Conservation (phyloP, 2,888 invertebrate species). For the Celastrina argiolus region DNA sequence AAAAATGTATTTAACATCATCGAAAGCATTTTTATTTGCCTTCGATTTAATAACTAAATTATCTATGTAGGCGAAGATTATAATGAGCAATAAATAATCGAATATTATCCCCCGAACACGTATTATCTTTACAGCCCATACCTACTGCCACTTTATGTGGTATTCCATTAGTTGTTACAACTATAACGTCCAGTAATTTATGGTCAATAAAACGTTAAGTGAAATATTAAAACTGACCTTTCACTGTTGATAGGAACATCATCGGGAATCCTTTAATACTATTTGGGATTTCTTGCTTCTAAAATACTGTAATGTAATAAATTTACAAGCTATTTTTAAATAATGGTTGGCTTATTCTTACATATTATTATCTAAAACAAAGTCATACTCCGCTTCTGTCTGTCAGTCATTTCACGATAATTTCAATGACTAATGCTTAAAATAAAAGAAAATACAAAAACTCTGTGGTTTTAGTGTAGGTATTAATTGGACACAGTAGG, state of each 20-base stretch:
- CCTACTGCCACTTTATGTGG: background rate
- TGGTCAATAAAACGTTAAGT: constrained; percentile 3
- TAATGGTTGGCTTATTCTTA: too few species aligned
- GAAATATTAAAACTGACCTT: constrained; percentile 6
- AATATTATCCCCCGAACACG: background rate
- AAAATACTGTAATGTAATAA: too few species aligned
- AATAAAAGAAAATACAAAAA: too few species aligned
- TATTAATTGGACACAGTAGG: too few species aligned
- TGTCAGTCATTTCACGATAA: too few species aligned
- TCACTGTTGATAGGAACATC: background rate
- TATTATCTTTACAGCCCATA: background rate
- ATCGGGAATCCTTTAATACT: background rate
- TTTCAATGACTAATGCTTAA: too few species aligned
- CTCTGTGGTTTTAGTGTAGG: too few species aligned
- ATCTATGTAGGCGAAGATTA: background rate
- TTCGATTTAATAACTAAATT: background rate
- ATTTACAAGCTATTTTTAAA: too few species aligned
- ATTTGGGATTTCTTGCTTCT: background rate
- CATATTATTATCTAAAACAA: too few species aligned
- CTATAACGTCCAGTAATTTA: background rate
- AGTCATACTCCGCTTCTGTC: too few species aligned
- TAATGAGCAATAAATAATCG: constrained; percentile 2
- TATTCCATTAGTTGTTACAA: background rate
- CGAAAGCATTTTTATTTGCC: background rate
- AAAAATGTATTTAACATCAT: background rate